Conservation (phyloP, 2,113 vertebrate genomes). For the Tyto alba region DNA sequence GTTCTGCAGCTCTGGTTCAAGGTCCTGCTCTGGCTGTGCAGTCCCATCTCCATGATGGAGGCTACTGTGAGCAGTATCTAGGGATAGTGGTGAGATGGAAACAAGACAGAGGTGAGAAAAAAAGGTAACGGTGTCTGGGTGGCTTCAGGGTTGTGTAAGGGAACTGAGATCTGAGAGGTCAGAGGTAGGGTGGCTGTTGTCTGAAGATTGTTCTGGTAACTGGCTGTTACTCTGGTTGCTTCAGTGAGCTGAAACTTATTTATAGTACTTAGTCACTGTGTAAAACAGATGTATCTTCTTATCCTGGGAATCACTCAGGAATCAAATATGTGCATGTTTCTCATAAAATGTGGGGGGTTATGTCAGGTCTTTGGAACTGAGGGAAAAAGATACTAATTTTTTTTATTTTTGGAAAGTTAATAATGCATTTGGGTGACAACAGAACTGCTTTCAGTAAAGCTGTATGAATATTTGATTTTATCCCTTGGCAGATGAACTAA, state of each 20-base stretch:
- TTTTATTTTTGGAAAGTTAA: constrained; percentile 16
- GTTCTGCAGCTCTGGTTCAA: background rate
- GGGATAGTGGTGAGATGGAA: background rate
- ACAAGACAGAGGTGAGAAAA: background rate
- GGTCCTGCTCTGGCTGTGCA: background rate
- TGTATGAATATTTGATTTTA: background rate
- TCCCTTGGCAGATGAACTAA: background rate
- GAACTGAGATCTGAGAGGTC: background rate
- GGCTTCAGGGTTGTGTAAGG: background rate
- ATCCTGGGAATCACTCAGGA: background rate
- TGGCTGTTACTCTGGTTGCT: background rate
- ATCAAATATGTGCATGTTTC: background rate
- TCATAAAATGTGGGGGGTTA: background rate
- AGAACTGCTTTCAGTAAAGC: background rate
- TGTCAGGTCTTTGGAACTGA: background rate
- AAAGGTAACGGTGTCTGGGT: background rate
- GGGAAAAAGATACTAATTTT: background rate
- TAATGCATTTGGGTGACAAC: background rate
- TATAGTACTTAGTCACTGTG: background rate
- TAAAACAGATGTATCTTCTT: background rate
- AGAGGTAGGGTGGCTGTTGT: background rate
- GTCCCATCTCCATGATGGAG: background rate
- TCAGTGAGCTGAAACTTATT: background rate
- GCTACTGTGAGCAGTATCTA: background rate
- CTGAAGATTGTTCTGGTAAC: background rate